Evolutionary conservation across 2,888 invertebrate genomes (phyloP), one percentile per base, ranked within the genome.

Genomic region (Acronicta alni): DNA sequence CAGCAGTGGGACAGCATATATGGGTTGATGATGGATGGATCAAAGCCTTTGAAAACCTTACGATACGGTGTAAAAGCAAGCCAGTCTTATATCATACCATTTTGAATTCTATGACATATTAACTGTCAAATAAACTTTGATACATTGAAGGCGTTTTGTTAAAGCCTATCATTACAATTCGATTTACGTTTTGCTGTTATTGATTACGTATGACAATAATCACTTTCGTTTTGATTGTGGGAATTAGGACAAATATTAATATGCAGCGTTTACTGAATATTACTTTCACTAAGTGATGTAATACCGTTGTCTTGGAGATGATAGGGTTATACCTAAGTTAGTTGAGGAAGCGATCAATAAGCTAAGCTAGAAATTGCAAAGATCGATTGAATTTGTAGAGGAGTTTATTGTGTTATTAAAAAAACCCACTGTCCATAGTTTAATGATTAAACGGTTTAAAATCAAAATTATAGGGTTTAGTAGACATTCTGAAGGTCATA

Each of bases 31-130:
- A n/a, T n/a, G n/a, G n/a, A n/a, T n/a, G n/a, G n/a, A 55, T 49
- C 41, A 46, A 38, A 16, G 45, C 26, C 49, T 67, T 56, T 67
- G 57, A 57, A 23, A 44, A 44, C 20, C 47, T 81, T 84, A 83
- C 85, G 66, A 41, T 60, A 65, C 80, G 82, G 88, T 88, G 86
- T 89, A 64, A 87, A 42, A 72, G 67, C 23, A 75, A 61, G 72
- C 57, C 79, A 30, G 59, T 78, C 67, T 86, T 85, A 83, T 84
- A 85, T 86, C 84, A 84, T 71, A 82, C 73, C 72, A 74, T 78
- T 83, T 83, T 79, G 81, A 82, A 78, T 86, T 80, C 84, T 88
- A 90, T 91, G 91, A 91, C 89, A 85, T 88, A 92, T 91, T 83
- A 82, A 75, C 86, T 85, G 89, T 88, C 87, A 81, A 83, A 82